Conservation (phyloP, 2,888 invertebrate species). For the Spilosoma lubricipeda region DNA sequence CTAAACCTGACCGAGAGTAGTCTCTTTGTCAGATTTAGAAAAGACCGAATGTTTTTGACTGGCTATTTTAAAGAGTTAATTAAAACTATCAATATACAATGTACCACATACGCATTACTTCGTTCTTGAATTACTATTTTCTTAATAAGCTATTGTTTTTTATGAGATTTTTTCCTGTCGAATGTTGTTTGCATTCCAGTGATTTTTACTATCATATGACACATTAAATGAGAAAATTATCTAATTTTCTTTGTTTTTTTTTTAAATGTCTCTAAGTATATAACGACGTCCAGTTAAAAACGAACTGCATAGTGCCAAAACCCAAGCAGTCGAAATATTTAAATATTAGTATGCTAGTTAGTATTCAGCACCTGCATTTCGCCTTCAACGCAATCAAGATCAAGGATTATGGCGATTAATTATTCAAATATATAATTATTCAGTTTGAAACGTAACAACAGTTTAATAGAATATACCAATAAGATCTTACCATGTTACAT, state of each 20-base stretch:
- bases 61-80: background rate
- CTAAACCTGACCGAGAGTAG: too few relatives aligned
- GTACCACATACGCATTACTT: background rate
- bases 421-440: background rate
- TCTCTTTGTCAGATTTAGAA: background rate
- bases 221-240: background rate
- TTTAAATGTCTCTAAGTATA: too few relatives aligned
- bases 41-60: background rate
- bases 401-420: constrained; percentile 27
- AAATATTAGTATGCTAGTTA: background rate
- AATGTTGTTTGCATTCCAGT: background rate
- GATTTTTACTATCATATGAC: background rate
- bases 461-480: background rate
- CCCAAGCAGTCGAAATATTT: background rate
- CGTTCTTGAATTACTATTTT: background rate
- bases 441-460: background rate
- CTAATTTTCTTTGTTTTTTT: too few relatives aligned
- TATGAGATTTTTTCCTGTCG: background rate
- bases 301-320: background rate
- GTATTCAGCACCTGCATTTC: constrained; percentile 20
- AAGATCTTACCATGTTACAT: too few relatives aligned
- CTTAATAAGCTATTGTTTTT: background rate
- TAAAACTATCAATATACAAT: background rate
- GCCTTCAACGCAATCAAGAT: constrained; percentile 40
- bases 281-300: too few relatives aligned